Percentiles rank a stretch among this genome's conserved stretches.
These are phyloP conservation scores for Saccopteryx bilineata DNA, from an alignment of 2,113 vertebrate species.

Conservation along the genomic window DNA sequence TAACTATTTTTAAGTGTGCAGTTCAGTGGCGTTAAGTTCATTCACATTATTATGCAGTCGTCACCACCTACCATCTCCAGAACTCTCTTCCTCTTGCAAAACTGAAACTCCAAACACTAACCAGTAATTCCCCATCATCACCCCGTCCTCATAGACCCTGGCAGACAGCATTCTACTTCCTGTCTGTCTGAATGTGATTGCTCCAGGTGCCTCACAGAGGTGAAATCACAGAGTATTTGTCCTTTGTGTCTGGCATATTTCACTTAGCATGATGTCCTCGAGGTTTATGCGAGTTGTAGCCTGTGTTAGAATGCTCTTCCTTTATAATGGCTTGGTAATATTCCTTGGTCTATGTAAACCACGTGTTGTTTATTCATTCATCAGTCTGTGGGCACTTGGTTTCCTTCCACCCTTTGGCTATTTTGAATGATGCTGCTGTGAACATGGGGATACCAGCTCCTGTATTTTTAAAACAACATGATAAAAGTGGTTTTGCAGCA, in stretches of 20 bases:
- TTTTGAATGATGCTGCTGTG: not conserved
- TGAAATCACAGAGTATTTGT: not conserved
- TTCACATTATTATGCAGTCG: not conserved
- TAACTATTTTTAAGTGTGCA: not conserved
- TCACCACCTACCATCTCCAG: not conserved
- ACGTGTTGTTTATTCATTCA: fast-evolving
- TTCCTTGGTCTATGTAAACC: fast-evolving
- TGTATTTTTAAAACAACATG: not conserved
- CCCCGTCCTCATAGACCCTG: fast-evolving
- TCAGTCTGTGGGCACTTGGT: fast-evolving
- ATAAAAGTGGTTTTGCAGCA: not conserved
- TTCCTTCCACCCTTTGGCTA: not conserved
- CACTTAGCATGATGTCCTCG: not conserved
- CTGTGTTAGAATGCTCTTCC: too few relatives aligned
- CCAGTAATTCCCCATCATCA: fast-evolving
- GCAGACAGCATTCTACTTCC: not conserved
- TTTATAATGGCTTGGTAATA: not conserved
- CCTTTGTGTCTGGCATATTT: not conserved
- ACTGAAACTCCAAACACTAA: not conserved
- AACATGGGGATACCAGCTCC: not conserved
- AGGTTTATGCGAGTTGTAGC: fast-evolving
- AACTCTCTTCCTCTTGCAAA: not conserved
- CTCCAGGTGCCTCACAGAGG: not conserved
- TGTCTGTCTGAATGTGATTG: not conserved
- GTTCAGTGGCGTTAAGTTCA: not conserved